Base-by-base conservation (phyloP, 2,888 invertebrate species). In the Papilio protenor region DNA sequence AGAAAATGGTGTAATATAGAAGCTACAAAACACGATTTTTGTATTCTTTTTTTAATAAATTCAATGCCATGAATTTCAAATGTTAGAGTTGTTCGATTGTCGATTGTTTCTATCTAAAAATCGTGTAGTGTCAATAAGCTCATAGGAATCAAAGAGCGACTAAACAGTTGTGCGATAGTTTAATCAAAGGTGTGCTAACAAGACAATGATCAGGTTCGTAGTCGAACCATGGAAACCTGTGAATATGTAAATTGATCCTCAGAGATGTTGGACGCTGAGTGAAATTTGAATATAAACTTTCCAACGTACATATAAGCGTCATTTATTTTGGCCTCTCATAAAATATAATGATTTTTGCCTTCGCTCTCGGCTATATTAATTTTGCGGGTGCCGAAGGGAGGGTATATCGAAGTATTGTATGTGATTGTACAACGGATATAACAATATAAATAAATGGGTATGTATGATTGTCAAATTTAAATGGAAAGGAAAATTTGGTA, bases 341-440 rank as follows among this genome's bases (percentile, higher is more conserved):
- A 94, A 94, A 93, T 94, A 92, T 94, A 93, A 94, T 94, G 93
- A 93, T 94, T 94, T 94, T 93, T 94, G 94, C 92, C 92, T 91
- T 88, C 89, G 90, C 91, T 88, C 88, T 87, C 86, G 87, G 90
- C 89, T 87, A 89, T 93, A 93, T 93, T 90, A 93, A 93, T 92
- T 90, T 89, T 90, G 90, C 86, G 91, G 89, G 88, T 81, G 81
- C 79, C 79, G 78, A 82, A 83, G 86, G 87, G 88, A 87, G 84
- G 57, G 85, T 89, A 87, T 91, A 27, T 27, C 27, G 27, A 27
- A 27, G 33, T 45, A 14, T 55, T 87, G 27, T 71, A 74, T 75
- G 73, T 66, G 76, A 40, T 14, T 40, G 64, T 64, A 64, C 59
- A 21, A 27, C 18, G n/a, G 11, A 64, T 16, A 61, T 33, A 27